These are phyloP conservation scores for Melanostoma mellinum DNA, from an alignment of 2,888 invertebrate genomes.

Conservation along the genomic window DNA sequence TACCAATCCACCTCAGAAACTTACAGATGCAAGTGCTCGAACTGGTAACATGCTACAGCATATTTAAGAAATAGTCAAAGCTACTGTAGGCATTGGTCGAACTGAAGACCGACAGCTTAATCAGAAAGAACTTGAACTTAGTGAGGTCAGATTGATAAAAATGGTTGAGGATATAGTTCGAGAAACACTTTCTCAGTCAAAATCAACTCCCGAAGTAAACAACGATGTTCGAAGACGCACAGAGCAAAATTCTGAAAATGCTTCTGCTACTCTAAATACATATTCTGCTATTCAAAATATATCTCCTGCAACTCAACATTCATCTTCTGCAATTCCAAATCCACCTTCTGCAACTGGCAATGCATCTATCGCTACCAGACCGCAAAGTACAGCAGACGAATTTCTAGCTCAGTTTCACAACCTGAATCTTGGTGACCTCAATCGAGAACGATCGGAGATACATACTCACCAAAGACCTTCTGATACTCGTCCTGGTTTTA, in stretches of 20 bases:
- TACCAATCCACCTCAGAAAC: not conserved
- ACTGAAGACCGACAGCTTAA: slow-evolving; percentile 4
- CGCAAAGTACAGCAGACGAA: too few relatives aligned
- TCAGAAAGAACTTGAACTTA: slow-evolving; percentile 10
- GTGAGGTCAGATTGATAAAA: not conserved
- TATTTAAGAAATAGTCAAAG: slow-evolving; percentile 10
- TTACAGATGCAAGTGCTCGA: not conserved
- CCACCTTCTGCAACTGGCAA: too few relatives aligned
- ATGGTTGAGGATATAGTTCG: slow-evolving; percentile 3
- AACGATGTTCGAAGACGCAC: not conserved
- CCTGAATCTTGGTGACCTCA: too few relatives aligned
- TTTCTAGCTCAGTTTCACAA: too few relatives aligned
- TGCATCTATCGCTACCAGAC: too few relatives aligned
- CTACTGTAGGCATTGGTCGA: slow-evolving; percentile 8
- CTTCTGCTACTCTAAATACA: not conserved
- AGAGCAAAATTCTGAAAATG: not conserved
- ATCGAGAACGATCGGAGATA: too few relatives aligned
- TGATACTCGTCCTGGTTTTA: too few relatives aligned
- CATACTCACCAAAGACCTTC: too few relatives aligned
- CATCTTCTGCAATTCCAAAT: too few relatives aligned
- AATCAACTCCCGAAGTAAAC: not conserved
- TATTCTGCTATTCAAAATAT: too few relatives aligned
- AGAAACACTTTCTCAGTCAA: slow-evolving; percentile 7
- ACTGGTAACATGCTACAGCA: too few relatives aligned
- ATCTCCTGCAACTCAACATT: too few relatives aligned